phyloP scores from a whole-genome alignment of 2,113 vertebrate species.

The Macrotus californicus region DNA sequence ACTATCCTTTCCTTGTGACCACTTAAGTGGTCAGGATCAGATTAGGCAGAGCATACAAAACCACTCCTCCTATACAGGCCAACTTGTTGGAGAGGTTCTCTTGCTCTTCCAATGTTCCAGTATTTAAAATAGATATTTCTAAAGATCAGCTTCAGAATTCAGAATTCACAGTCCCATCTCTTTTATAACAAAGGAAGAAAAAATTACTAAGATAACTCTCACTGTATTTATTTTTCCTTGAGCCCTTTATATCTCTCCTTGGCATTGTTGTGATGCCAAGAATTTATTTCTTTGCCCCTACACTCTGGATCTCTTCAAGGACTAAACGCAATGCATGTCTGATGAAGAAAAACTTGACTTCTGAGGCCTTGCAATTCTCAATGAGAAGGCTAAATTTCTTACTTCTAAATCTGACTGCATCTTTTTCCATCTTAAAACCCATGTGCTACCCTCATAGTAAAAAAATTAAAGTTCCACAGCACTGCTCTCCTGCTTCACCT shows the following conservation, averaged over 20 bases:
- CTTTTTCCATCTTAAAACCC: not conserved
- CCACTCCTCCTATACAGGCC: slow-evolving; percentile 26
- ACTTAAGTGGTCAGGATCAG: not conserved
- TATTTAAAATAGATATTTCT: slow-evolving; percentile 58
- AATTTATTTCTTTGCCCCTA: not conserved
- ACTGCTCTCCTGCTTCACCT: not conserved
- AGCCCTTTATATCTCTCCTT: not conserved
- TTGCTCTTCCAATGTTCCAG: slow-evolving; percentile 44
- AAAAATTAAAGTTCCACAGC: not conserved
- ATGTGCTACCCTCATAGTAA: not conserved
- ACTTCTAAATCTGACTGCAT: not conserved
- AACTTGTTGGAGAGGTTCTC: not conserved
- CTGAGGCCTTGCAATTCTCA: not conserved
- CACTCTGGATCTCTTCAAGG: not conserved
- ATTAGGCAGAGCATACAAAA: slow-evolving; percentile 39
- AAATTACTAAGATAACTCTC: not conserved
- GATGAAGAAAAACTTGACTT: not conserved
- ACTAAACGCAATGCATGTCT: not conserved
- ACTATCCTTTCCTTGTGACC: slow-evolving; percentile 61
- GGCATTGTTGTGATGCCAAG: not conserved
- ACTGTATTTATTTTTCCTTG: not conserved
- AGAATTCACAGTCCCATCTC: slow-evolving; percentile 38
- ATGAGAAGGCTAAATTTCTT: not conserved
- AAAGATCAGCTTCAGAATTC: slow-evolving; percentile 55
- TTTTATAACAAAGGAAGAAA: not conserved